Percentiles rank a stretch among this genome's conserved stretches.
These are phyloP conservation scores for Fulmarus glacialis DNA, from an alignment of 2,113 vertebrate species.

Conservation along the genomic window DNA sequence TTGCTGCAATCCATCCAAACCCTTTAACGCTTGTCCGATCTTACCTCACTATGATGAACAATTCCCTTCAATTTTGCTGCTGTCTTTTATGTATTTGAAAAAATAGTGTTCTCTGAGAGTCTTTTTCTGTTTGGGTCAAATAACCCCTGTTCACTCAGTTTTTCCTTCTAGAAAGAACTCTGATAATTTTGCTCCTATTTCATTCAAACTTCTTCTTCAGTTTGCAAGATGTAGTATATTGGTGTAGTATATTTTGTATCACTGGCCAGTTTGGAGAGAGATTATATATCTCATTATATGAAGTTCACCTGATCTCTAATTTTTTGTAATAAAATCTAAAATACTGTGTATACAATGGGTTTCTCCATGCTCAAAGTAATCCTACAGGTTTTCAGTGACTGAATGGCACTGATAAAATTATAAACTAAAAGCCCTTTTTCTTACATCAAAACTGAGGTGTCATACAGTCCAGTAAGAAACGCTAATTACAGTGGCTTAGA, in stretches of 20 bases:
- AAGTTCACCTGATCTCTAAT: not conserved
- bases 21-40: not conserved
- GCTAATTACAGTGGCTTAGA: not conserved
- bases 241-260: not conserved
- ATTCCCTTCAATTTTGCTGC: not conserved
- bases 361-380: not conserved
- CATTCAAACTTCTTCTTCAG: not conserved
- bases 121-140: not conserved
- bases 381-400: not conserved
- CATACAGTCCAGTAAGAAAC: not conserved
- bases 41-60: not conserved
- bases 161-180: not conserved
- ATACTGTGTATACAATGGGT: not conserved
- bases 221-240: not conserved
- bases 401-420: not conserved
- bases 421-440: not conserved
- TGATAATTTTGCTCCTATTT: not conserved
- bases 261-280: not conserved
- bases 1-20: not conserved
- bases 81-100: not conserved
- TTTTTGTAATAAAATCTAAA: not conserved
- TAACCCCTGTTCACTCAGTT: not conserved
- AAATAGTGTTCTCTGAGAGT: not conserved
- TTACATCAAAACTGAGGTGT: not conserved
- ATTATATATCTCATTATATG: not conserved